Base-by-base conservation (phyloP, 2,888 invertebrate species). In the Philereme transversata region DNA sequence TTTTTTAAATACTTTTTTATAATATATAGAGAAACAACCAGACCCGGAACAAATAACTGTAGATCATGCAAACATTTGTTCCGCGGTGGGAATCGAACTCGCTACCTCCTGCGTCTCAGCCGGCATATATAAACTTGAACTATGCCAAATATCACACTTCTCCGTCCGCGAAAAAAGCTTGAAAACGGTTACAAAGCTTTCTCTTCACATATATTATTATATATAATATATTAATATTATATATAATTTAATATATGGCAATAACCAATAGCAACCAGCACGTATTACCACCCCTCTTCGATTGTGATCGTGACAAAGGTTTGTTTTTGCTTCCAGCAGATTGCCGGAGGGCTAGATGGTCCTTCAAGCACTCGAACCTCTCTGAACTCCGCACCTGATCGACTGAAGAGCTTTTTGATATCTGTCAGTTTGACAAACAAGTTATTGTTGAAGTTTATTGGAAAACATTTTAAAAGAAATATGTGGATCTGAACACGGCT, bases 291-390 rank as follows among this genome's bases (percentile, higher is more conserved):
- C 1, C 4, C 48, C 54, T 64, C 22, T 71, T 73, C 77, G 72
- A 79, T 79, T 67, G 67, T 65, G 67, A 68, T 71, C 72, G 75
- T 69, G 70, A 72, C 73, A 71, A 77, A 74, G 73, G 79, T 84
- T 84, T 88, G 86, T 86, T 87, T 86, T 84, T 84, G 86, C 86
- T 86, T 82, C 87, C 81, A 67, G 78, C 82, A 81, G 84, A 82
- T 83, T 82, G 74, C 73, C 71, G 57, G 72, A 82, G 73, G 65
- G n/a, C 41, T 73, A 68, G 78, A 79, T 72, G 73, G 69, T 59
- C 61, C 77, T 78, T 66, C 55, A 75, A 68, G 40, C 69, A 69
- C 73, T 75, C 72, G 69, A 70, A 66, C 22, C 59, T 54, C 70
- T 69, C 57, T 34, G 52, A 61, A 59, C 65, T 53, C 66, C 50